Evolutionary conservation across 2,113 vertebrate genomes (phyloP).

Genomic region (Phalacrocorax carbo): DNA sequence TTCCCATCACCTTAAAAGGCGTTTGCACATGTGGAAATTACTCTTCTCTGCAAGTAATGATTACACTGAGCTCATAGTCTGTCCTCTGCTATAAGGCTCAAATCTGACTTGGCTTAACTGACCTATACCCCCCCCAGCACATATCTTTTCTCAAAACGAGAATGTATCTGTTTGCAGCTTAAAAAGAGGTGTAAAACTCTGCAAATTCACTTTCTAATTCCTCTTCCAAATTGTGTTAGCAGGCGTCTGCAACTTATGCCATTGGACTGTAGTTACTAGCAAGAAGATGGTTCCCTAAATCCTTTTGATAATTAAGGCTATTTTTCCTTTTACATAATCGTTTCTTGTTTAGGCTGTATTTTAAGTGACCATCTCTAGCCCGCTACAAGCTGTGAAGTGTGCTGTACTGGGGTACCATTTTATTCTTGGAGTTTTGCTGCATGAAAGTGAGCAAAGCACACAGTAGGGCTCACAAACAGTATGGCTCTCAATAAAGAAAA

Average conservation of each 20-base stretch:
- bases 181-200: not conserved
- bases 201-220: not conserved
- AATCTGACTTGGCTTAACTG: not conserved
- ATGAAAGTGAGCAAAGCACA: not conserved
- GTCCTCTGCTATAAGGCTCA: not conserved
- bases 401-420: not conserved
- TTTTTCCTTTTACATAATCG: not conserved
- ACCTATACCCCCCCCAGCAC: accelerated
- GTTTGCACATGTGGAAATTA: not conserved
- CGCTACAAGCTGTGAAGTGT: not conserved
- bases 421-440: not conserved
- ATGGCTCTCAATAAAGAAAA: not conserved
- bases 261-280: not conserved
- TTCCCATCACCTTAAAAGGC: not conserved
- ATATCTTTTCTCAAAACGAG: not conserved
- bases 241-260: not conserved
- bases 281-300: not conserved
- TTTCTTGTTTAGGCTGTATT: not conserved
- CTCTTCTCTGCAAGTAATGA: not conserved
- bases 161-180: not conserved
- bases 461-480: accelerated
- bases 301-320: not conserved
- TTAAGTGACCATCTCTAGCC: not conserved
- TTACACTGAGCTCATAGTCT: not conserved
- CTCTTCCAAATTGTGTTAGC: not conserved